Percentiles rank a stretch among this genome's conserved stretches.
Conservation (phyloP, 2,797 vertebrate genomes). For the Lutra lutra region DNA sequence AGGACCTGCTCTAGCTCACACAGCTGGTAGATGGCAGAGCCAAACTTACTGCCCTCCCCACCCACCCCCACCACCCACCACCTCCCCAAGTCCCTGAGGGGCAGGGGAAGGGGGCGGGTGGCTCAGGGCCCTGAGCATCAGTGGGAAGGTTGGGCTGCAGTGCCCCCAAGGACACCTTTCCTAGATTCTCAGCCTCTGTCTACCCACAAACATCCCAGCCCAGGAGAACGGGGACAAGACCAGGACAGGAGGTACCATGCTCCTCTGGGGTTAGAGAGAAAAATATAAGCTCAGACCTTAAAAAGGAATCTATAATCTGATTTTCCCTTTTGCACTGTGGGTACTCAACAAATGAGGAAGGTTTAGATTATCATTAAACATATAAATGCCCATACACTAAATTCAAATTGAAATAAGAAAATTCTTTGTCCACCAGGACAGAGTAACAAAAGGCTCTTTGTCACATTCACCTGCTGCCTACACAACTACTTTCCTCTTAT, state of each 20-base stretch:
- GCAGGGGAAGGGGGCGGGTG: rapidly evolving
- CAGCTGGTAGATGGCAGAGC: background rate
- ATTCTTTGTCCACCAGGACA: background rate
- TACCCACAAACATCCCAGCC: background rate
- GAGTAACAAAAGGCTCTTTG: background rate
- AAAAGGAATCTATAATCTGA: background rate
- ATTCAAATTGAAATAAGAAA: background rate
- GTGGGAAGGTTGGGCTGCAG: background rate
- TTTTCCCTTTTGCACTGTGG: background rate
- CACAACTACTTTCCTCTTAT: background rate
- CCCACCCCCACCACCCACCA: background rate
- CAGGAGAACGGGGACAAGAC: background rate
- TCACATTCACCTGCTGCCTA: background rate
- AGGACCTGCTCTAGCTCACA: background rate
- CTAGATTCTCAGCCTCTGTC: background rate
- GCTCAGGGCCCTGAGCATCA: too few species aligned
- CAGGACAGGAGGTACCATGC: background rate
- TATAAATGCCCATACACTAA: background rate
- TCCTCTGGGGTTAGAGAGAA: background rate
- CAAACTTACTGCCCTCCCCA: background rate
- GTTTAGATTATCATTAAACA: background rate
- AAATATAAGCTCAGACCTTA: background rate
- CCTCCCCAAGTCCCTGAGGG: background rate
- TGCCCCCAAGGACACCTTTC: background rate
- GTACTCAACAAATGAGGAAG: background rate